These are phyloP conservation scores for Automeris io DNA, from an alignment of 2,888 invertebrate genomes.

Conservation along the genomic window DNA sequence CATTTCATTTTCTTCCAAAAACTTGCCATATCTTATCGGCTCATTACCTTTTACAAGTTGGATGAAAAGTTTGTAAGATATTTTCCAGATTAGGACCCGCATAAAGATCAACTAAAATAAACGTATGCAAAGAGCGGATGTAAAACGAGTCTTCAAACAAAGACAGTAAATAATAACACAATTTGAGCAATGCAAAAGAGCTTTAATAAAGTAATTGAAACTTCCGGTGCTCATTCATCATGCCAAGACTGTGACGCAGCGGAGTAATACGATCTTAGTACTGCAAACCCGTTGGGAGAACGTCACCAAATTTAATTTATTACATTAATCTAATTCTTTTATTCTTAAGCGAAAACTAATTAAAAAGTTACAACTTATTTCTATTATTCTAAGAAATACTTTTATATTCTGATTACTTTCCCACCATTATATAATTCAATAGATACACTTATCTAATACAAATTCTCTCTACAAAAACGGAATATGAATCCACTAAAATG, in stretches of 20 bases:
- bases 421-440: too few relatives aligned
- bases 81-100: not conserved
- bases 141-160: conserved; percentile 27
- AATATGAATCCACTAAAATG: too few relatives aligned
- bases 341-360: too few relatives aligned
- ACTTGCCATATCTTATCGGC: too few relatives aligned
- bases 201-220: conserved; percentile 53
- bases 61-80: not conserved
- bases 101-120: not conserved
- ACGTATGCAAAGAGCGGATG: conserved; percentile 24
- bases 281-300: not conserved
- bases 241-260: conserved; percentile 8
- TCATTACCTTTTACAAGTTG: too few relatives aligned
- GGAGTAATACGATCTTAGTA: not conserved
- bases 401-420: too few relatives aligned
- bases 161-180: conserved; percentile 32
- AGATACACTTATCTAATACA: too few relatives aligned
- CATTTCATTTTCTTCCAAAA: too few relatives aligned
- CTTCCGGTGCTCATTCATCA: conserved; percentile 39
- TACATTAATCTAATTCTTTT: not conserved
- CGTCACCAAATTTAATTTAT: not conserved
- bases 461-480: too few relatives aligned
- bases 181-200: conserved; percentile 36
- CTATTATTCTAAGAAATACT: too few relatives aligned
- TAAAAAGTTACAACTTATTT: too few relatives aligned